Evolutionary conservation across 2,797 vertebrate species (phyloP).

Genomic region (Esox masquinongy): DNA sequence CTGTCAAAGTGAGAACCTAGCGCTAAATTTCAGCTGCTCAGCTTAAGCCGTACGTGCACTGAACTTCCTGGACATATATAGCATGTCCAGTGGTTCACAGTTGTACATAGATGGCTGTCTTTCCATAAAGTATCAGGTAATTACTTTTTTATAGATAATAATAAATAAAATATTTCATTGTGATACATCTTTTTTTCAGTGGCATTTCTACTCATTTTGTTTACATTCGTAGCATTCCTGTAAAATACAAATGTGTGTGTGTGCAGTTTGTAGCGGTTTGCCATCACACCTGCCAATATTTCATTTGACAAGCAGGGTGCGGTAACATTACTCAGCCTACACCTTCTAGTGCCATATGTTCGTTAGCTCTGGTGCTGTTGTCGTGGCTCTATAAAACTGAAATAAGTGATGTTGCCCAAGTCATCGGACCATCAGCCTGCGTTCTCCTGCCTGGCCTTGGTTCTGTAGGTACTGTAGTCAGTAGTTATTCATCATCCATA

Average conservation of each 20-base stretch:
- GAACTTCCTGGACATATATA: slow-evolving; percentile 44
- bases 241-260: too few species aligned
- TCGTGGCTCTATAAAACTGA: slow-evolving; percentile 58
- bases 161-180: too few species aligned
- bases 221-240: too few species aligned
- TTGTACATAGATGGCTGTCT: too few species aligned
- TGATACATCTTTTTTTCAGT: too few species aligned
- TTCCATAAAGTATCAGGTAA: too few species aligned
- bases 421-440: slow-evolving; percentile 55
- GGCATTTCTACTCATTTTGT: too few species aligned
- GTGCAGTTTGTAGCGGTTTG: too few species aligned
- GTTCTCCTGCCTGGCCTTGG: not conserved
- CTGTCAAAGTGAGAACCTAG: slow-evolving; percentile 60
- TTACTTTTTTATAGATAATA: too few species aligned
- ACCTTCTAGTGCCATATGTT: slow-evolving; percentile 50
- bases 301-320: too few species aligned
- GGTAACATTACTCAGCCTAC: not conserved
- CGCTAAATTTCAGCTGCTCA: slow-evolving; percentile 52
- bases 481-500: slow-evolving; percentile 79
- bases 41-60: slow-evolving; percentile 55
- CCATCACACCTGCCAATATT: too few species aligned
- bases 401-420: slow-evolving; percentile 56
- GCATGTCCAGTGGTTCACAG: slow-evolving; percentile 25
- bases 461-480: slow-evolving; percentile 50
- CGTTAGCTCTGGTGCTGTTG: slow-evolving; percentile 45